These are phyloP conservation scores for Coracopsis vasa DNA, from an alignment of 2,113 vertebrate species.

Conservation along the genomic window DNA sequence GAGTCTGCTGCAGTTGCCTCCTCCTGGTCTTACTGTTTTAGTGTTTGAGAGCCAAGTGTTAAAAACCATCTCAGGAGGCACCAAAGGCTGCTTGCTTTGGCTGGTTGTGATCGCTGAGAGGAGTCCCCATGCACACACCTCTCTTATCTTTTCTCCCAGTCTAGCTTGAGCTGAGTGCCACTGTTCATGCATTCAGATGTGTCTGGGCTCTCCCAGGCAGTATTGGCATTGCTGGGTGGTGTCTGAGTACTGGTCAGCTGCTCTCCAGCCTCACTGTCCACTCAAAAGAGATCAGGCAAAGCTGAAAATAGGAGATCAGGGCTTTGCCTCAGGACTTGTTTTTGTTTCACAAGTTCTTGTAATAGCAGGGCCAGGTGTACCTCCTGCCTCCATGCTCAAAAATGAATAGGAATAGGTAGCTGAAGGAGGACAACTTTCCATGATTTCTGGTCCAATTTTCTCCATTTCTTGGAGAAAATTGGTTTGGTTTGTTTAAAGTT, in stretches of 20 bases:
- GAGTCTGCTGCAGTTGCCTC: background rate
- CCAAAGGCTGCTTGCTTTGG: background rate
- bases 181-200: rapidly evolving
- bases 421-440: background rate
- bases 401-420: background rate
- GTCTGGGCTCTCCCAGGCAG: background rate
- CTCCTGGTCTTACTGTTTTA: background rate
- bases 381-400: background rate
- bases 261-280: background rate
- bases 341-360: background rate
- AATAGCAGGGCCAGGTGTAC: background rate
- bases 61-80: background rate
- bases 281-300: background rate
- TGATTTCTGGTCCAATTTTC: background rate
- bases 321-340: background rate
- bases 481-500: background rate
- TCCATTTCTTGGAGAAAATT: too few species aligned
- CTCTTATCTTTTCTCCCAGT: background rate
- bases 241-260: background rate
- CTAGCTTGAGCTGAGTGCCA: background rate
- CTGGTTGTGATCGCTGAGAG: background rate
- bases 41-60: background rate
- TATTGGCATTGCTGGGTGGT: background rate
- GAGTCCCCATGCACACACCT: background rate
- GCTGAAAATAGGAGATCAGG: background rate